Base-by-base conservation (phyloP, 2,888 invertebrate species). In the Seladonia tumulorum region DNA sequence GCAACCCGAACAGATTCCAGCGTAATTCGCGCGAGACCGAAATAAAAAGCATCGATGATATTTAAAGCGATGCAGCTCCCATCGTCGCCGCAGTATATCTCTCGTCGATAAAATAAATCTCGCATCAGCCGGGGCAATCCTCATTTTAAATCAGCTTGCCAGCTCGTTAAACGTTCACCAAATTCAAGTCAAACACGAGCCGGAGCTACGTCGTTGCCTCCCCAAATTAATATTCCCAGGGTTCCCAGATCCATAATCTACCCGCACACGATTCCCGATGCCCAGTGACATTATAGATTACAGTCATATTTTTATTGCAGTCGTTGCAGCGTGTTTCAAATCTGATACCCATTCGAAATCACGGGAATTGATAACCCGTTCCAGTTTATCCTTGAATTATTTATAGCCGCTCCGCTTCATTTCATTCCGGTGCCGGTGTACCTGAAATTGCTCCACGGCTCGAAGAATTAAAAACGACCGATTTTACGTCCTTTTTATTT, bases 261-360 rank as follows among this genome's bases (percentile, higher is more conserved):
- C 68, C 68, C 53, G 39, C 10, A 39, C 39, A 22, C 35, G 39
- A 42, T 12, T 12, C 22, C 35, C 68, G 12, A 68, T 68, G 10
- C 35, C 39, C 39, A 39, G 22, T 39, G 39, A 68, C 22, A 66
- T 66, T 66, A 66, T 66, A 66, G 66, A 66, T 35, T 35, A 66
- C 66, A 29, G 35, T 66, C 66, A 66, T 66, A 35, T 66, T 66
- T 66, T 66, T 66, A 66, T 66, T 66, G 35, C 66, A 35, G 35
- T 35, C 66, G 66, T 35, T 66, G 29, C 66, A 35, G 16, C 66
- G 66, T 35, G 66, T 35, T 66, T 66, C 66, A 66, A 35, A 66
- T 66, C 29, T 66, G 35, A 66, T 66, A 66, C 35, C 29, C 66
- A 35, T 66, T 66, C 35, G 66, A 18, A 35, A 66, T 66, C 66